Base-by-base conservation (phyloP, 2,888 invertebrate genomes). In the Epirrhoe alternata region DNA sequence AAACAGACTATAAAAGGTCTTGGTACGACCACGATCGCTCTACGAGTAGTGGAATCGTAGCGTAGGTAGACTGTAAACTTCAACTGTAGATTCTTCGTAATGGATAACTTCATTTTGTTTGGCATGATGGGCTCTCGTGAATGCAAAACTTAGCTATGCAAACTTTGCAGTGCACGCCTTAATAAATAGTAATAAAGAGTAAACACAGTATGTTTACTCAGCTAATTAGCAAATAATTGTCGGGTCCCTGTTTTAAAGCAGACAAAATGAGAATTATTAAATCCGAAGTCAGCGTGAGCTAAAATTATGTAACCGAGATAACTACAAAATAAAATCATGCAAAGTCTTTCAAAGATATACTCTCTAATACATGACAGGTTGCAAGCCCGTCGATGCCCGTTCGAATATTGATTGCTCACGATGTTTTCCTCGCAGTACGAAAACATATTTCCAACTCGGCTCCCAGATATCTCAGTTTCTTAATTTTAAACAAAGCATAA, bases 201-300 rank as follows among this genome's bases (percentile, higher is more conserved):
- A 42, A 24, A 12, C 12, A 42, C 38, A 12, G 38, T 42, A n/a
- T n/a, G 38, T 42, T 42, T 42, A 12, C 38, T 3, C 12, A 42
- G 38, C 14, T 31, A 52, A 52, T 52, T 52, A 52, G 31, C 31
- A 52, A 52, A 31, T 52, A 52, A 52, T 31, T 52, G 31, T 31
- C 24, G 31, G 6, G 31, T 52, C 30, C 17, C 10, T 24, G 24
- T 24, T 24, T 24, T 24, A 24, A 24, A 50, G 49, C 8, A 17
- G 24, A 17, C 7, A 50, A 50, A 17, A 16, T 49, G 49, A 16
- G 49, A 17, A 49, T 49, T 6, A 49, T 49, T 50, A 10, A 30
- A 31, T 30, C 5, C 12, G 30, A 31, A 51, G 5, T 42, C 0
- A 12, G 12, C 12, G 38, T 12, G 12, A 42, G 38, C 12, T 3